Evolutionary conservation across 1,140 invertebrate species (phyloP), one percentile per base, ranked within the genome.

Genomic region (Brachionus manjavacas): DNA sequence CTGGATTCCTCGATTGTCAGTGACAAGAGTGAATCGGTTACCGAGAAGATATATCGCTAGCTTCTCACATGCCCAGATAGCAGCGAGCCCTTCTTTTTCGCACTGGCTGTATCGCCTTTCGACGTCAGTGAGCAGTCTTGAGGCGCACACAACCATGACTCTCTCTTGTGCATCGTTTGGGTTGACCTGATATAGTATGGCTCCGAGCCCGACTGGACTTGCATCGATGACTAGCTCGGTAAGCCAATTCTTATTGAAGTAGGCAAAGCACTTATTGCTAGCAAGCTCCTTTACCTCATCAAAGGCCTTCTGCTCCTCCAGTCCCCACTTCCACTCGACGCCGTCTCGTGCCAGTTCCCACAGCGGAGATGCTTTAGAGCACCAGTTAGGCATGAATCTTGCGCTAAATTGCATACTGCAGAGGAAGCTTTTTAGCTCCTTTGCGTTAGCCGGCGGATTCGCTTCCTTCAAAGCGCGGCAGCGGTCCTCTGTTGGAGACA

Each of bases 151-250:
- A 25, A 60, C 23, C n/a, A 60, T 60, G n/a, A 20, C 23, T 16
- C 55, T 16, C 90, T 25, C 28, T 64, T 7, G 46, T 70, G 31
- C 55, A 20, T 31, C 41, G 55, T 60, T 16, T 2, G 64, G 64
- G 28, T 64, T n/a, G 1, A 80, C 79, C 70, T 91, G 90, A 25
- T 86, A 85, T 9, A 92, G 35, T 1, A 92, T 89, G 1, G 89
- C 90, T n/a, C 90, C 89, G 4, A 91, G 23, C 0, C 89, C 90
- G 68, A 86, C 86, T 4, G 87, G 85, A 20, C 86, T 88, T 14
- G 90, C 85, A 68, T 85, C 83, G 25, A 11, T 39, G 35, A 39
- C 35, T 11, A 68, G 9, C 35, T 68, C 35, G 66, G n/a, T n/a
- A n/a, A n/a, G n/a, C n/a, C n/a, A n/a, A n/a, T n/a, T n/a, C n/a